Percentiles rank a stretch among this genome's conserved stretches.
These are phyloP conservation scores for Drosophila virilis DNA, from an alignment of 1,140 invertebrate species.

Conservation along the genomic window DNA sequence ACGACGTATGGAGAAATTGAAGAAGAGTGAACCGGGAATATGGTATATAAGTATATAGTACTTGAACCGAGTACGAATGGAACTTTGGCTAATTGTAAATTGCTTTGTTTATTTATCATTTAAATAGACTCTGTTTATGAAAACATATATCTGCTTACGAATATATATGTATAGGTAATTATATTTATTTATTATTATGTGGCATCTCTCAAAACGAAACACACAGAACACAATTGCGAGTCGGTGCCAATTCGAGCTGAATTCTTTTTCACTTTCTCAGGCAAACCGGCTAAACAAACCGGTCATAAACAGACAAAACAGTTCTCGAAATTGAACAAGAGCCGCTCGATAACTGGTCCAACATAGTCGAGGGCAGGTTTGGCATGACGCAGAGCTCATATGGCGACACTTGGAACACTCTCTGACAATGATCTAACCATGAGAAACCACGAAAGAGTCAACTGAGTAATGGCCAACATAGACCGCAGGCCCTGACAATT, in stretches of 20 bases:
- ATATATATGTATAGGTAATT: neutral
- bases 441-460: neutral
- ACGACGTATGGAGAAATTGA: neutral
- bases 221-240: neutral
- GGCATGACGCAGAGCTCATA: constrained; percentile 43
- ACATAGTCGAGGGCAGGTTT: constrained; percentile 12
- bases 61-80: too few species aligned
- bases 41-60: neutral
- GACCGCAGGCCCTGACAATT: neutral
- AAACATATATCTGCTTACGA: neutral
- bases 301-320: constrained; percentile 35
- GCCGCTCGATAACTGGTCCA: constrained; percentile 52
- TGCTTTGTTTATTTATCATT: neutral
- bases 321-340: constrained; percentile 39
- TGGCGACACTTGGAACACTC: constrained; percentile 5
- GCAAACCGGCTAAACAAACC: constrained; percentile 54
- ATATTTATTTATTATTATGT: neutral
- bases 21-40: neutral
- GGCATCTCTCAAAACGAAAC: neutral
- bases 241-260: constrained; percentile 13
- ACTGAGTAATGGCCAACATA: constrained; percentile 6
- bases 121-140: neutral
- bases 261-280: constrained; percentile 64
- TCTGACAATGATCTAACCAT: constrained; percentile 56
- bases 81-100: neutral